Base-by-base conservation (phyloP, 2,113 vertebrate species). In the Pantherophis guttatus region DNA sequence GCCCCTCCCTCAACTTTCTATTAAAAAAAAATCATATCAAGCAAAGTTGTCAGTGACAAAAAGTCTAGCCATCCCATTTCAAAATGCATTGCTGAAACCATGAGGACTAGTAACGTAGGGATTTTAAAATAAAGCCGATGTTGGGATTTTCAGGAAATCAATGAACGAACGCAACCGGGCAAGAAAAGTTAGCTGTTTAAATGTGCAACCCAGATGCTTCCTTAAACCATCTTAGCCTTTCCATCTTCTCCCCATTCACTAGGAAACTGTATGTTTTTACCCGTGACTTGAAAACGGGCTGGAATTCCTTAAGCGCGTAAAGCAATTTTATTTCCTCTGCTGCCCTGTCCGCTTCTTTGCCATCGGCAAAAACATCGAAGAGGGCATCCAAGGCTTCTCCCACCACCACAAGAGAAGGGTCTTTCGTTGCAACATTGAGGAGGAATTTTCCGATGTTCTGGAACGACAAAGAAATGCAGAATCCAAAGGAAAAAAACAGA, bases 351-450 rank as follows among this genome's bases (percentile, higher is more conserved):
- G 99, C 98, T 96, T 99, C 99, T 87, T 97, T 95, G 12, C 99
- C 99, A 87, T 99, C 99, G 3, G 99, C 99, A 94, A 99, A 99
- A 29, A 99, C 99, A 50, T 99, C 99, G 92, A 99, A 98, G 95
- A 99, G 96, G 53, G 99, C 99, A 87, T 99, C 99, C 91, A 99
- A 97, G 19, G 99, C 99, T 96, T 99, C 99, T 75, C 99, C 99
- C 5, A 98, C 98, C 52, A 99, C 99, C 48, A 99, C 98, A 54
- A 99, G 98, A 92, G 98, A 98, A 26, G 97, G 48, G 21, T 99
- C 99, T 95, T 96, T 99, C 13, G 97, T 97, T 44, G 98, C 98
- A 9, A 99, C 98, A 81, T 98, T 98, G 75, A 99, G 98, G 94
- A 99, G 98, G 89, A 98, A 99, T 89, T 96, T 98, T 92, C 99